Evolutionary conservation across 2,888 invertebrate species (phyloP).

Genomic region (Perithous albicinctus): DNA sequence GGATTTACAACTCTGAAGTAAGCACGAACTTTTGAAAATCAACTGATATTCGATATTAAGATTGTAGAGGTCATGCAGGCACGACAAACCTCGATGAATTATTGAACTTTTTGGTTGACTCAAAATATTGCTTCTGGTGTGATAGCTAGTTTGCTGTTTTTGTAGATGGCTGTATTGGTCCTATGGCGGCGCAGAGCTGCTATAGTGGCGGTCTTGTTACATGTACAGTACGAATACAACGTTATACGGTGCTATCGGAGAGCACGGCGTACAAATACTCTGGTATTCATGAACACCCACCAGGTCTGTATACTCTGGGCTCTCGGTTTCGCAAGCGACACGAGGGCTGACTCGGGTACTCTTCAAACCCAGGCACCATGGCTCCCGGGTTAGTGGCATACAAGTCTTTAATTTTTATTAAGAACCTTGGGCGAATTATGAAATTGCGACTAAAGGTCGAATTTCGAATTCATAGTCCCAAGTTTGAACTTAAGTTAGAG

Average conservation of each 20-base stretch:
- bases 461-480: too few species aligned
- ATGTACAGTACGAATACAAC: conserved; percentile 9
- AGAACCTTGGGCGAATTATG: conserved; percentile 17
- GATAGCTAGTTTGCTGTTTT: not conserved
- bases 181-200: not conserved
- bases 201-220: conserved; percentile 15
- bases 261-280: conserved; percentile 80
- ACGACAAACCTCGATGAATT: too few species aligned
- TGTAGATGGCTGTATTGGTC: conserved; percentile 30
- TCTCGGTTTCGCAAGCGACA: conserved; percentile 9
- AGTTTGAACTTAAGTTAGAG: too few species aligned
- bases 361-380: conserved; percentile 19
- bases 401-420: conserved; percentile 33
- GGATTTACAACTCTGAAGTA: too few species aligned
- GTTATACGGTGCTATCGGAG: conserved; percentile 58
- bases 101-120: not conserved
- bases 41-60: too few species aligned
- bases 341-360: conserved; percentile 10
- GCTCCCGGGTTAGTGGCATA: not conserved
- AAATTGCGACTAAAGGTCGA: not conserved
- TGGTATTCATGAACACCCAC: conserved; percentile 82
- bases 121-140: not conserved
- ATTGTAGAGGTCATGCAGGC: not conserved
- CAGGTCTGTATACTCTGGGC: conserved; percentile 70
- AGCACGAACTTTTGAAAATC: too few species aligned